Percentiles rank a stretch among this genome's conserved stretches.
Evolutionary conservation across 2,888 invertebrate genomes (phyloP).

Genomic region (Drosophila nr. perissopoda): DNA sequence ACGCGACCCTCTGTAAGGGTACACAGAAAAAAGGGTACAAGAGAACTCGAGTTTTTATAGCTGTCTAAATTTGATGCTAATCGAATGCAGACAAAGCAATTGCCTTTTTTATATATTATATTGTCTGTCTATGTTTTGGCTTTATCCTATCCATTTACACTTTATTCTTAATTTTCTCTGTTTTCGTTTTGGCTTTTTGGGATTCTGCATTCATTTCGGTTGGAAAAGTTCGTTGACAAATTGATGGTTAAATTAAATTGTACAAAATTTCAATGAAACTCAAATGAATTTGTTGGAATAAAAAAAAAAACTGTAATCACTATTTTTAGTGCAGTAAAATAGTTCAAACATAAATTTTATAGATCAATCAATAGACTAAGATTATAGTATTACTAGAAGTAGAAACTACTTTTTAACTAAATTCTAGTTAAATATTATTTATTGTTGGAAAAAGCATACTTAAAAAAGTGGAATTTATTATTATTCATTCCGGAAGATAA

Average conservation of each 20-base stretch:
- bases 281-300: neutral
- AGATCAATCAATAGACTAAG: neutral
- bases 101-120: conserved; percentile 7
- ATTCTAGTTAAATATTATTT: neutral
- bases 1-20: neutral
- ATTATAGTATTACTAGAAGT: neutral
- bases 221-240: neutral
- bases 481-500: neutral
- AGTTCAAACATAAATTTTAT: neutral
- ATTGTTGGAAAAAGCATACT: neutral
- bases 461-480: too few species aligned
- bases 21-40: conserved; percentile 11
- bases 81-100: conserved; percentile 51
- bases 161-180: neutral
- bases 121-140: conserved; percentile 12
- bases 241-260: neutral
- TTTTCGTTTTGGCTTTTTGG: neutral
- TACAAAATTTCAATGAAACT: neutral
- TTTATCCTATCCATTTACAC: neutral
- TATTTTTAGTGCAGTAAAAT: neutral
- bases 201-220: neutral
- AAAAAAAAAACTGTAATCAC: neutral
- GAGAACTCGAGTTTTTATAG: conserved; percentile 27
- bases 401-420: neutral
- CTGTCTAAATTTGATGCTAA: conserved; percentile 32